Evolutionary conservation across 2,888 invertebrate species (phyloP).

Genomic region (Crocallis elinguaria): DNA sequence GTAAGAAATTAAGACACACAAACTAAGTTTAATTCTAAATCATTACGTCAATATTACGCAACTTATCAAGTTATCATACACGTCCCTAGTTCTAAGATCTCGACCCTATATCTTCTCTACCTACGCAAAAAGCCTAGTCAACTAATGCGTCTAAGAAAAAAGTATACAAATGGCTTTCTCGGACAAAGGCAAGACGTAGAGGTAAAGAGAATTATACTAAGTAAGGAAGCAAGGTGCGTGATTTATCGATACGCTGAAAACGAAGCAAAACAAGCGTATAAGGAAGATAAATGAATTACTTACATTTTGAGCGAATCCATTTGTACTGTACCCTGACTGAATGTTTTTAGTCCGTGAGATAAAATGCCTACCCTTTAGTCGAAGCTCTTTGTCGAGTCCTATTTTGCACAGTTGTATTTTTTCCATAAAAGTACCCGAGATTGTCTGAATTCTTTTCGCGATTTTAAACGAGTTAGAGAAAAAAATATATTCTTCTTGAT

Average conservation of each 20-base stretch:
- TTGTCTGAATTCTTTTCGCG: slow-evolving; percentile 18
- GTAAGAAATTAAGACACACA: too few species aligned
- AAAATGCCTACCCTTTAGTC: slow-evolving; percentile 36
- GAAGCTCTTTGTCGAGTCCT: slow-evolving; percentile 28
- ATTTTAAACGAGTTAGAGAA: slow-evolving; percentile 15
- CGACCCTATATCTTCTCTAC: slow-evolving; percentile 1
- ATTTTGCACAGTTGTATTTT: slow-evolving; percentile 18
- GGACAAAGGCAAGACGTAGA: slow-evolving; percentile 54
- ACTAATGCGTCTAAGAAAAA: slow-evolving; percentile 46
- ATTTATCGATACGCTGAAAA: slow-evolving; percentile 76
- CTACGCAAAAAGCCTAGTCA: slow-evolving; percentile 5
- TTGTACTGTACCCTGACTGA: slow-evolving; percentile 49
- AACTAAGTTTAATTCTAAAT: too few species aligned
- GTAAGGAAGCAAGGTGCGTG: slow-evolving; percentile 72
- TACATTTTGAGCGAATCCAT: slow-evolving; percentile 61
- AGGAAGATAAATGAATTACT: slow-evolving; percentile 80
- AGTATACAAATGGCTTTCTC: slow-evolving; percentile 58
- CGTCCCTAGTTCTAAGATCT: neutral
- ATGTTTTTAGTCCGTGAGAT: slow-evolving; percentile 44
- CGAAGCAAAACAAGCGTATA: slow-evolving; percentile 72
- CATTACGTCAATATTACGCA: too few species aligned
- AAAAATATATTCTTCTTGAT: slow-evolving; percentile 3
- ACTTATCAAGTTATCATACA: too few species aligned
- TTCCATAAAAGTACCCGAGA: slow-evolving; percentile 17
- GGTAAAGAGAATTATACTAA: slow-evolving; percentile 67